phyloP scores from a whole-genome alignment of 2,113 vertebrate genomes.

The Mormyrus lacerda region DNA sequence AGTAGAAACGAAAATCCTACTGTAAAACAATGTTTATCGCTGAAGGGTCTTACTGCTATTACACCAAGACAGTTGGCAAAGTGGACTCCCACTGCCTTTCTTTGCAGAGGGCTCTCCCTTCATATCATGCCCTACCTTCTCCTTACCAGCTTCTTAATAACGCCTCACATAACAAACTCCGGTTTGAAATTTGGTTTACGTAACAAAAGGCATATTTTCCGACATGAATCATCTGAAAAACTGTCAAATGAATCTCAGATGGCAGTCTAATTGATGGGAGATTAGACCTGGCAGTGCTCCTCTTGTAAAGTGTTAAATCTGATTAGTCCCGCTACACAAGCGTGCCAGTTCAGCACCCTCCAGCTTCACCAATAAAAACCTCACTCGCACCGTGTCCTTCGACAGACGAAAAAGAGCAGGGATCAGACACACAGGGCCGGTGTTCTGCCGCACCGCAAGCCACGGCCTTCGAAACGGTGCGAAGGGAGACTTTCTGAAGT shows the following conservation, averaged over 20 bases:
- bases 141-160: constrained; percentile 49
- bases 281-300: constrained; percentile 44
- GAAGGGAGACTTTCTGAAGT: background rate
- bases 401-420: background rate
- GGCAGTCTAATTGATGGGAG: constrained; percentile 49
- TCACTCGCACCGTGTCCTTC: background rate
- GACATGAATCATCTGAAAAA: constrained; percentile 53
- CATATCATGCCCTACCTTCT: constrained; percentile 35
- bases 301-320: constrained; percentile 41
- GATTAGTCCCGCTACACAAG: constrained; percentile 40
- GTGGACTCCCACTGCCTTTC: background rate
- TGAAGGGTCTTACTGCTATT: background rate
- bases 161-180: constrained; percentile 40
- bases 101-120: background rate
- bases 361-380: constrained; percentile 2
- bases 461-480: background rate
- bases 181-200: constrained; percentile 43
- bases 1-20: background rate
- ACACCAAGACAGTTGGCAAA: background rate
- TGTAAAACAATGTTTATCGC: background rate
- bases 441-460: too few species aligned
- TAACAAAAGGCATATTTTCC: constrained; percentile 58
- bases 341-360: background rate
- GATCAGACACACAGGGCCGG: too few species aligned
- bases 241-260: constrained; percentile 53